Evolutionary conservation across 2,113 vertebrate species (phyloP), one percentile per base, ranked within the genome.

Genomic region (Coptodon rendalli): DNA sequence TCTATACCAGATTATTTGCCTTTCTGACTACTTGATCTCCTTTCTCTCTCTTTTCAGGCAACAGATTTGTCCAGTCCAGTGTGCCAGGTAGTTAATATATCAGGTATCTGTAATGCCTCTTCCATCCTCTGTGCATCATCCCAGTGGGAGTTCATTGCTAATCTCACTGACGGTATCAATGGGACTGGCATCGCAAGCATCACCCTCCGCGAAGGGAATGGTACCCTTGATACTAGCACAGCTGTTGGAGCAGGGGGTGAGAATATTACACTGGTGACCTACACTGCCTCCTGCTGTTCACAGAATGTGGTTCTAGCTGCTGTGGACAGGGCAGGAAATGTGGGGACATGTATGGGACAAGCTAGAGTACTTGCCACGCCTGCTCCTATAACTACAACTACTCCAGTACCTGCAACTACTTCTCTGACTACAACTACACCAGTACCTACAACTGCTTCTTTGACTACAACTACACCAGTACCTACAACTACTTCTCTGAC

Each of bases 281-380:
- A 95, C 89, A 94, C 17, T 2, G 90, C 95, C 71, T 95, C 95
- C 80, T 97, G 96, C 92, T 96, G 95, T 36, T 92, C 86, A 29
- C 81, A 68, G 59, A 90, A 29, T 7, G 93, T 96, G 57, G 87
- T 93, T 89, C 87, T 97, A 83, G 22, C 88, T 10, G 92, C 82
- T 17, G 92, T 96, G 22, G 96, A 97, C 45, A 31, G 5, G 24
- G 95, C 86, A 3, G 96, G 96, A 29, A 96, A 96, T n/a, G 95
- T 95, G 83, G 93, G 90, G 7, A 82, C 29, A 5, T 96, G 96
- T 63, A 48, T 78, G 22, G 92, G 84, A 27, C 96, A 95, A 89
- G 96, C 96, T 84, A 96, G 94, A 94, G 91, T 9, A 31, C 2
- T 54, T 3, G 82, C 45, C 36, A 61, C 92, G 34, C 10, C 50